Evolutionary conservation across 1,140 invertebrate genomes (phyloP).

Genomic region (Drepana arcuata): DNA sequence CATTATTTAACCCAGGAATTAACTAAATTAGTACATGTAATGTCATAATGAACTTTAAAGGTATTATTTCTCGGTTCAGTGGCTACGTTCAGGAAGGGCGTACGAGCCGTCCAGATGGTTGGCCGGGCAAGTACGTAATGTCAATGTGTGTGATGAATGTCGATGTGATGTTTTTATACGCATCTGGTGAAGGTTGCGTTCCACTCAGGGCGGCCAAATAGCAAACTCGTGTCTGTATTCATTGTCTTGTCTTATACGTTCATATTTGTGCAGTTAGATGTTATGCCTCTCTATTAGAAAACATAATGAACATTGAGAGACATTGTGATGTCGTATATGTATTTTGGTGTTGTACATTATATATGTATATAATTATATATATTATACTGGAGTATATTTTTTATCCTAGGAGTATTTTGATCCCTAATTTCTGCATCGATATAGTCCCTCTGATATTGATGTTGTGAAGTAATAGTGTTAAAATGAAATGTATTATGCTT

Average conservation of each 20-base stretch:
- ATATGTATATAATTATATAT: slow-evolving; percentile 42
- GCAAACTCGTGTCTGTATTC: slow-evolving; percentile 59
- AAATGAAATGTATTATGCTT: slow-evolving; percentile 44
- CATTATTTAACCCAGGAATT: slow-evolving; percentile 17
- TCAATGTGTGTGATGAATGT: slow-evolving; percentile 37
- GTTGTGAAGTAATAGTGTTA: slow-evolving; percentile 58
- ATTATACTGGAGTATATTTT: slow-evolving; percentile 40
- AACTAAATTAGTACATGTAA: slow-evolving; percentile 20
- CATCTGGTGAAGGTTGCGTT: slow-evolving; percentile 12
- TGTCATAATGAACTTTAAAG: slow-evolving; percentile 42
- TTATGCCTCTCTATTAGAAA: slow-evolving; percentile 62
- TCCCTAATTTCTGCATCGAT: slow-evolving; percentile 58
- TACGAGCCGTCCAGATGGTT: slow-evolving; percentile 97
- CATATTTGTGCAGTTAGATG: slow-evolving; percentile 67
- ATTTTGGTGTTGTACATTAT: slow-evolving; percentile 66
- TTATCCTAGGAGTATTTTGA: slow-evolving; percentile 59
- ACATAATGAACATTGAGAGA: slow-evolving; percentile 50
- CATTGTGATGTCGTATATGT: slow-evolving; percentile 59
- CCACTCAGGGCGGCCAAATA: slow-evolving; percentile 31
- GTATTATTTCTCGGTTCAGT: slow-evolving; percentile 80
- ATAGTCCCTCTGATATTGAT: slow-evolving; percentile 62
- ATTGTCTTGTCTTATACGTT: slow-evolving; percentile 63
- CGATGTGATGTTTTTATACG: slow-evolving; percentile 55
- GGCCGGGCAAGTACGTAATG: slow-evolving; percentile 96
- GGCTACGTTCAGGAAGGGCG: slow-evolving; percentile 99